phyloP scores from a whole-genome alignment of 2,888 invertebrate genomes.

The Podotricha telesiphe region DNA sequence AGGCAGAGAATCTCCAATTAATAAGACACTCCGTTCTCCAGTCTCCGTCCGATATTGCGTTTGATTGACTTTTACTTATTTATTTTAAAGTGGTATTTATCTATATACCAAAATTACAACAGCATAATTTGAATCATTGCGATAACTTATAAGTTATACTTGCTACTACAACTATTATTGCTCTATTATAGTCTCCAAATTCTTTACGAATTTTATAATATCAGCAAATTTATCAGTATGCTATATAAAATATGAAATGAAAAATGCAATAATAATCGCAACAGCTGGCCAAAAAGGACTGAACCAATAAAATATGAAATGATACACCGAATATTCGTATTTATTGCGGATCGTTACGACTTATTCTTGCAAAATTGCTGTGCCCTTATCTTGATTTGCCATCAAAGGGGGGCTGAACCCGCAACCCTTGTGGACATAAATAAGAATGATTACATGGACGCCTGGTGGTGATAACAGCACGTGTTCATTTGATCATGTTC shows the following conservation, averaged over 20 bases:
- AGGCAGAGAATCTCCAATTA: too few relatives aligned
- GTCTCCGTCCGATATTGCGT: too few relatives aligned
- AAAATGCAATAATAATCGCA: neutral
- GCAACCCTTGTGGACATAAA: constrained; percentile 34
- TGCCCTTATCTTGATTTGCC: constrained; percentile 30
- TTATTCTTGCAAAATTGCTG: constrained; percentile 8
- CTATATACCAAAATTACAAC: too few relatives aligned
- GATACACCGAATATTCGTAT: constrained; percentile 13
- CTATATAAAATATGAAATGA: neutral
- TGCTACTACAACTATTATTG: too few relatives aligned
- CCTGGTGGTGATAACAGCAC: constrained; percentile 29
- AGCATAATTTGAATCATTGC: too few relatives aligned
- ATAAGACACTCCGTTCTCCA: too few relatives aligned
- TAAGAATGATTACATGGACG: constrained; percentile 36
- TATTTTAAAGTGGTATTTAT: too few relatives aligned
- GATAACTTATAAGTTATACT: too few relatives aligned
- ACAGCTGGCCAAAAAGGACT: constrained; percentile 4
- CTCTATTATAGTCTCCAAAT: neutral
- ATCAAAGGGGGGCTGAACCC: constrained; percentile 32
- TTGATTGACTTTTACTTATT: too few relatives aligned
- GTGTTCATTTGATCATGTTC: constrained; percentile 27
- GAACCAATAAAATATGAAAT: neutral
- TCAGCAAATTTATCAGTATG: neutral
- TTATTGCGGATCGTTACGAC: constrained; percentile 12
- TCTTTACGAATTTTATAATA: neutral